These are phyloP conservation scores for Lithophane ornitopus DNA, from an alignment of 2,888 invertebrate species.

Conservation along the genomic window DNA sequence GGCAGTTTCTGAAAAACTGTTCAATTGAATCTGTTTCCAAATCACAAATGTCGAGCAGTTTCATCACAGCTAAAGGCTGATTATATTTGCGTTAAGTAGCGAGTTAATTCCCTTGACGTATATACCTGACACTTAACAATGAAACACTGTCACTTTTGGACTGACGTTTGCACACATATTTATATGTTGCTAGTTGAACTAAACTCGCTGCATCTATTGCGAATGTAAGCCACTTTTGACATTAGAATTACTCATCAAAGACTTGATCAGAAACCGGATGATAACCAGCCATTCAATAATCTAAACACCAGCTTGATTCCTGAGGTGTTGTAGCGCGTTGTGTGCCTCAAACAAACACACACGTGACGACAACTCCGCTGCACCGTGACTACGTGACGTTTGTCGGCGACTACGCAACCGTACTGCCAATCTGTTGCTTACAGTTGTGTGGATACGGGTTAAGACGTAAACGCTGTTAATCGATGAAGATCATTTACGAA, in stretches of 20 bases:
- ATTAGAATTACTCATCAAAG: not conserved
- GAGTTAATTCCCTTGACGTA: not conserved
- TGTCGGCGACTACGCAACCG: slow-evolving; percentile 16
- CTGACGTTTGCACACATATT: not conserved
- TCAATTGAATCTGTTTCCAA: not conserved
- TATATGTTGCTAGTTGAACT: not conserved
- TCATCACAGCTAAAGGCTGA: too few relatives aligned
- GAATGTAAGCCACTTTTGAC: too few relatives aligned
- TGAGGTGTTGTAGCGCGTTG: slow-evolving; percentile 36
- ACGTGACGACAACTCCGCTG: slow-evolving; percentile 40
- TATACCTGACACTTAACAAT: not conserved
- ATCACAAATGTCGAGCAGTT: not conserved
- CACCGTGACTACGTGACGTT: slow-evolving; percentile 33
- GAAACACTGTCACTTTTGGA: not conserved
- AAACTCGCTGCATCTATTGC: not conserved
- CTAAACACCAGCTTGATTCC: not conserved
- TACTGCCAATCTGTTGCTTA: slow-evolving; percentile 28
- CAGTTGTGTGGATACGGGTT: not conserved
- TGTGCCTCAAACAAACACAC: slow-evolving; percentile 33
- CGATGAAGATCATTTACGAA: not conserved
- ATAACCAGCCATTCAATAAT: not conserved
- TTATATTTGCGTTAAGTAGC: too few relatives aligned
- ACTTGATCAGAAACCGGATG: not conserved
- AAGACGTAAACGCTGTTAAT: not conserved
- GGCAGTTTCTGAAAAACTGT: not conserved